Evolutionary conservation across 2,888 invertebrate genomes (phyloP), one percentile per base, ranked within the genome.

Genomic region (Dicyrtomina minuta): DNA sequence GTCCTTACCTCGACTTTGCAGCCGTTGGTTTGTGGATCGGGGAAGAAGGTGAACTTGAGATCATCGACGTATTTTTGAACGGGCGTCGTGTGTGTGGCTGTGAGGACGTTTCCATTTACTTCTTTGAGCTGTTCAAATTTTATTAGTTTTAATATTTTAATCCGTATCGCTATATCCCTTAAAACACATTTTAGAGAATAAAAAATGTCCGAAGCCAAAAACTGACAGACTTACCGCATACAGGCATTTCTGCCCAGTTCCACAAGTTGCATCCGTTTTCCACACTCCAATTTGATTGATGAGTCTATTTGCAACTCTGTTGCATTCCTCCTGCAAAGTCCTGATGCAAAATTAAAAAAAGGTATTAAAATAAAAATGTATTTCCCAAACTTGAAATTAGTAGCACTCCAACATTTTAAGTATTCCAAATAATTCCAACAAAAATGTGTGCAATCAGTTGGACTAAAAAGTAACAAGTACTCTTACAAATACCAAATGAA

Each of bases 1-100:
- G n/a, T n/a, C n/a, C n/a, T 76, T 75, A 80, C 79, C 66, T 77
- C 61, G 17, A 79, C 79, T 59, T 79, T 74, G 71, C 80, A 79
- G 13, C 75, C 77, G 10, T 64, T 61, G 10, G 74, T 73, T 6
- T 71, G 75, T 17, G 70, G 67, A 59, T 75, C 72, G 17, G 70
- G 71, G 49, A 73, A 75, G 51, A 80, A 78, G 12, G 73, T 79
- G 70, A 79, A 79, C 17, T 75, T 74, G 15, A 80, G 44, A 59
- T 79, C 79, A 70, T 80, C 80, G 43, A 78, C 75, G 58, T 77
- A 79, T 6, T 71, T 58, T 27, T 73, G 27, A 13, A 74, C 71
- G 1, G 79, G 80, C 3, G 79, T 79, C n/a, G 73, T 77, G 70
- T 79, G 79, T 8, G 74, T 77, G 20, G 78, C 79, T 46, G 72